Evolutionary conservation across 2,888 invertebrate species (phyloP), one percentile per base, ranked within the genome.

Genomic region (Tachina lurida): DNA sequence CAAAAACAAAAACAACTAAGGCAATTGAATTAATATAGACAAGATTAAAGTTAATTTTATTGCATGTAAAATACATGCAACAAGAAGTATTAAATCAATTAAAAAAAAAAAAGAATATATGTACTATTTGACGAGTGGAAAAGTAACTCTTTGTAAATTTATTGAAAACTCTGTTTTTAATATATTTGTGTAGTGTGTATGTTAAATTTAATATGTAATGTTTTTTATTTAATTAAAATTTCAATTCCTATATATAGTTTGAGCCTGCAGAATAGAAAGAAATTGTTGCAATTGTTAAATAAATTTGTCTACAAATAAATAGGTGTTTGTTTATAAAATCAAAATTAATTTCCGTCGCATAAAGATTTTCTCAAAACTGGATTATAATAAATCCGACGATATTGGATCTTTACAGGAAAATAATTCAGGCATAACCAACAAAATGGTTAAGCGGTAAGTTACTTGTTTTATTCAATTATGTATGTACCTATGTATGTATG

Each of bases 371-470:
- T 88, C 91, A 91, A 93, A 93, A 90, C 93, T 93, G 93, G 93
- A 92, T 92, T 93, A 92, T 91, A 90, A 90, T 87, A 92, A 92
- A 93, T 91, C 91, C 90, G 92, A 91, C 90, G 93, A 92, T 89
- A 92, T 92, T 91, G 92, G 93, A 90, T 91, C 92, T 90, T 91
- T 92, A 88, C 92, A 93, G 92, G 93, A 93, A 91, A 93, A 92
- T 88, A 92, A 92, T 88, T 92, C 92, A 90, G 91, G 91, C 90
- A 91, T 92, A 91, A 92, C 92, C 90, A 92, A 91, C 91, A 93
- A 93, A 90, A 93, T 93, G 93, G 93, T 93, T 89, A 93, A 93
- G 91, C 92, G 93, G 93, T 93, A 89, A 91, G 93, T 91, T 63
- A 3, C 4, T n/a, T 45, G 10, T n/a, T 73, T 45, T 1, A 4